A percentile compares a stretch with the other conserved stretches of the same genome.
Evolutionary conservation across 2,888 invertebrate genomes (phyloP).

Genomic region (Tineola bisselliella): DNA sequence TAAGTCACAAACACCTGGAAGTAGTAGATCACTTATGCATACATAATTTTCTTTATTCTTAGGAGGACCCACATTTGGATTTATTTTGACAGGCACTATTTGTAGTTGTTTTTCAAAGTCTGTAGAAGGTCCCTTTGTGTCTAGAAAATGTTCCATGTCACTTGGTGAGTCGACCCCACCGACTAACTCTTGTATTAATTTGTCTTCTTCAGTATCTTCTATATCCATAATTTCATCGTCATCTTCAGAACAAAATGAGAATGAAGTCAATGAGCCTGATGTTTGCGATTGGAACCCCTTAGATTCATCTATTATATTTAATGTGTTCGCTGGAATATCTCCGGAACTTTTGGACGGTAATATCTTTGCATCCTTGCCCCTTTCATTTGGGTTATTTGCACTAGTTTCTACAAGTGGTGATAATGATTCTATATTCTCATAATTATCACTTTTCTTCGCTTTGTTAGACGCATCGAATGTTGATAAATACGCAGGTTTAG

Average conservation of each 20-base stretch:
- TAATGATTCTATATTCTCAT: constrained; percentile 48
- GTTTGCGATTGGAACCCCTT: constrained; percentile 51
- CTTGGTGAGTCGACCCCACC: constrained; percentile 56
- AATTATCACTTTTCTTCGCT: constrained; percentile 35
- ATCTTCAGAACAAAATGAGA: constrained; percentile 49
- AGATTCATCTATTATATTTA: constrained; percentile 24
- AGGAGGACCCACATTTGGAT: constrained; percentile 31
- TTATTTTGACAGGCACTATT: constrained; percentile 55
- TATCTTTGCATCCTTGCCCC: constrained; percentile 65
- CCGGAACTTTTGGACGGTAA: constrained; percentile 60
- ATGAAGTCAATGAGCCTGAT: constrained; percentile 41
- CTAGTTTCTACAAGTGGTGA: constrained; percentile 24
- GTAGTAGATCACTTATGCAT: constrained; percentile 44
- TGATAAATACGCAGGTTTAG: constrained; percentile 37
- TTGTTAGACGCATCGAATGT: constrained; percentile 41
- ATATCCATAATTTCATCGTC: constrained; percentile 34
- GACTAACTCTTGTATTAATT: constrained; percentile 52
- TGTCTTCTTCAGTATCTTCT: constrained; percentile 49
- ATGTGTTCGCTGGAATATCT: constrained; percentile 35
- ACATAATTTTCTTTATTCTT: constrained; percentile 48
- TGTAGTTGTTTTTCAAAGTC: constrained; percentile 50
- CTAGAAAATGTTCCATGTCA: constrained; percentile 39
- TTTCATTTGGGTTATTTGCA: neutral
- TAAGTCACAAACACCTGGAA: constrained; percentile 41
- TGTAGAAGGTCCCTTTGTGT: constrained; percentile 55